phyloP scores from a whole-genome alignment of 2,797 vertebrate species.

The Glossophaga mutica region DNA sequence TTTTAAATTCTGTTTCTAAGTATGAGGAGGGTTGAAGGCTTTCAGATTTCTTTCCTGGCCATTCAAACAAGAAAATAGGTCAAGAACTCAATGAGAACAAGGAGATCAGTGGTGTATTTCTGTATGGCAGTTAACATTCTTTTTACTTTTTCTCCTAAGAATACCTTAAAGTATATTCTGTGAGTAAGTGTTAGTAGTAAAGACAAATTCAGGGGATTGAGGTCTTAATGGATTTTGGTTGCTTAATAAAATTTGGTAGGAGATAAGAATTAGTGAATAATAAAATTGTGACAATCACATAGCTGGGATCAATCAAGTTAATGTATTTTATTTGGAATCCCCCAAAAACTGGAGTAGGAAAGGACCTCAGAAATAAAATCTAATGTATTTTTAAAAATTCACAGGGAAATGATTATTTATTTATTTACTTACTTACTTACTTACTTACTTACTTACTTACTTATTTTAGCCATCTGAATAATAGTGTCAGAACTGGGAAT shows the following conservation, averaged over 20 bases:
- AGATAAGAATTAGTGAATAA: not conserved
- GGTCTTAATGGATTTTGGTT: not conserved
- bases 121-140: not conserved
- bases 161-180: not conserved
- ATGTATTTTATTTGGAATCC: not conserved
- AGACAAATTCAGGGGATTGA: not conserved
- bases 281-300: not conserved
- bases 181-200: not conserved
- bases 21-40: conserved; percentile 61
- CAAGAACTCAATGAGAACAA: conserved; percentile 60
- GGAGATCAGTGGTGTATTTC: conserved; percentile 58
- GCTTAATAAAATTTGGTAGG: not conserved
- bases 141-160: conserved; percentile 10
- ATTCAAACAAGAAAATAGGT: conserved; percentile 68
- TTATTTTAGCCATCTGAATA: not conserved
- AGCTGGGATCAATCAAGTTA: not conserved
- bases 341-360: not conserved
- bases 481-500: not conserved
- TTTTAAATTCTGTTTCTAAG: conserved; percentile 70
- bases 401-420: not conserved
- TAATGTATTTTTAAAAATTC: not conserved
- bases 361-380: not conserved
- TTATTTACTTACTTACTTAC: not conserved
- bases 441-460: not conserved
- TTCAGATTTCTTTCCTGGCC: conserved; percentile 61